Conservation (phyloP, 2,888 invertebrate genomes). For the Rhingia campestris region DNA sequence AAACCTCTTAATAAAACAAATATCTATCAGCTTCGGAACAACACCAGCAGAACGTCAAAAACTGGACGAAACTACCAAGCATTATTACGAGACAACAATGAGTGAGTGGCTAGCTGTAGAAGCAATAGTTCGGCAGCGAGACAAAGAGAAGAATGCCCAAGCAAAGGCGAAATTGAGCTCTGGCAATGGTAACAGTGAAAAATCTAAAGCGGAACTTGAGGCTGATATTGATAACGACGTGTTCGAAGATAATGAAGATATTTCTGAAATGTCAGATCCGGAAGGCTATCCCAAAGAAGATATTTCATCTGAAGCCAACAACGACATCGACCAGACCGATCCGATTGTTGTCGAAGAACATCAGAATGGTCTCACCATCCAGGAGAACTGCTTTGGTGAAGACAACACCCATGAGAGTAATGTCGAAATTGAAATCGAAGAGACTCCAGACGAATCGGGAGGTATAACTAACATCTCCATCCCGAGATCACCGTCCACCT, state of each 20-base stretch:
- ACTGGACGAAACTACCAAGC: conserved; percentile 87
- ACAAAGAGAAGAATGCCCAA: conserved; percentile 92
- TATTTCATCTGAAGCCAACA: conserved; percentile 72
- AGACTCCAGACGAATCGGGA: conserved; percentile 39
- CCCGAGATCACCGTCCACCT: conserved; percentile 80
- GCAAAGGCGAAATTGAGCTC: conserved; percentile 92
- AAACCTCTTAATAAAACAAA: background rate
- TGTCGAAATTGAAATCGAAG: conserved; percentile 42
- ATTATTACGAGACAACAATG: conserved; percentile 94
- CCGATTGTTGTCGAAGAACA: background rate
- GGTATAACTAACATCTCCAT: conserved; percentile 61
- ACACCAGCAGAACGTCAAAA: conserved; percentile 87
- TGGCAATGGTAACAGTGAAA: conserved; percentile 86
- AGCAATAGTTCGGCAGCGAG: conserved; percentile 92
- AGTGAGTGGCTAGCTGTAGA: conserved; percentile 98
- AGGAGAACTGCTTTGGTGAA: conserved; percentile 60
- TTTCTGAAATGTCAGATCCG: conserved; percentile 78
- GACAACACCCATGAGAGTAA: conserved; percentile 19
- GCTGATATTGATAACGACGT: conserved; percentile 84
- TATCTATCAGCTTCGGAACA: conserved; percentile 87
- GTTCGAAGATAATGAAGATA: conserved; percentile 84
- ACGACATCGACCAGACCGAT: background rate
- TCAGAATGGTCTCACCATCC: conserved; percentile 29
- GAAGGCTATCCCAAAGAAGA: conserved; percentile 83
- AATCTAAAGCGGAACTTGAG: conserved; percentile 83